phyloP scores from a whole-genome alignment of 2,113 vertebrate species.

The Eulacestoma nigropectus region DNA sequence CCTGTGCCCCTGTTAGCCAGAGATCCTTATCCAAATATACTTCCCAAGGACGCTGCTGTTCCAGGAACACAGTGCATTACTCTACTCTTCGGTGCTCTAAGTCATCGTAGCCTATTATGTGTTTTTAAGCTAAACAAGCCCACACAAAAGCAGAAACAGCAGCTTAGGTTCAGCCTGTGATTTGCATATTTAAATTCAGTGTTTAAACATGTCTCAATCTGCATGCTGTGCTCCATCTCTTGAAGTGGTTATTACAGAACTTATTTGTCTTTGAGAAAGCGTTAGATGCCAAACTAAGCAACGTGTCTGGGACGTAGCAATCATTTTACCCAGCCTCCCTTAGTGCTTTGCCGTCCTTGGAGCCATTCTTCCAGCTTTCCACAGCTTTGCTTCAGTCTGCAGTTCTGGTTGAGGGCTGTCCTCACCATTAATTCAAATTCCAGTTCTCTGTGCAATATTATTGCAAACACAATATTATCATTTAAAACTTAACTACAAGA shows the following conservation, averaged over 20 bases:
- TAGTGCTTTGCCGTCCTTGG: not conserved
- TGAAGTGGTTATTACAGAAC: not conserved
- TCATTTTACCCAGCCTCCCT: not conserved
- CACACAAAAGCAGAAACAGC: not conserved
- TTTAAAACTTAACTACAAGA: not conserved
- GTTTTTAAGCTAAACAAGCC: not conserved
- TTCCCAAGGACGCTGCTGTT: not conserved
- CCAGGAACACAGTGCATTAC: not conserved
- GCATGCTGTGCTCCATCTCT: not conserved
- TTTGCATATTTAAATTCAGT: not conserved
- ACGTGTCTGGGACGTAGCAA: not conserved
- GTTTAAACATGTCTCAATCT: not conserved
- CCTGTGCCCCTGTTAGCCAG: not conserved
- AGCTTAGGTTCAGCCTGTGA: not conserved
- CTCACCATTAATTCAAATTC: not conserved
- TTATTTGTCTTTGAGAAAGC: not conserved
- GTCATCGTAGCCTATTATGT: rapidly evolving
- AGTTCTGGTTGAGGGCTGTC: not conserved
- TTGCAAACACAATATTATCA: not conserved
- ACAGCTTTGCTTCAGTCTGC: not conserved
- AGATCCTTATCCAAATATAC: rapidly evolving
- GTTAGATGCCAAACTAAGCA: not conserved
- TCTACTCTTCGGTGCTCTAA: not conserved
- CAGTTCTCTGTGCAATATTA: not conserved
- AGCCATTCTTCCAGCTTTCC: not conserved